A percentile compares a stretch with the other conserved stretches of the same genome.
Conservation (phyloP, 2,113 vertebrate genomes). For the Tragelaphus buxtoni region DNA sequence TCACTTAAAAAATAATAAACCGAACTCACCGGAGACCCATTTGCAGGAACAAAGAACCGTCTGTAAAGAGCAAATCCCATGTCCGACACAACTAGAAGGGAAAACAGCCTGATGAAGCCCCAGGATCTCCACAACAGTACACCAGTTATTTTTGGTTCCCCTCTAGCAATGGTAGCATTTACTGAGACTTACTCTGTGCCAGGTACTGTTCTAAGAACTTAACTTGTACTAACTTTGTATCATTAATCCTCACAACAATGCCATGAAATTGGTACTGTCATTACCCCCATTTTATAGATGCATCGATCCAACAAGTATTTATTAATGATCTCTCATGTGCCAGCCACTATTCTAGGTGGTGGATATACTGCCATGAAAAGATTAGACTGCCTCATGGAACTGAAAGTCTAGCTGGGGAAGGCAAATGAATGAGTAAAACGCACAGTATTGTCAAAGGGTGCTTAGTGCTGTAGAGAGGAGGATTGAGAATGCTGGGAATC, state of each 20-base stretch:
- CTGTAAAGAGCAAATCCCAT: slow-evolving; percentile 92
- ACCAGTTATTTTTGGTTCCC: not conserved
- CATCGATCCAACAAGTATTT: not conserved
- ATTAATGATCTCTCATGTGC: not conserved
- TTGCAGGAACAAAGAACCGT: slow-evolving; percentile 81
- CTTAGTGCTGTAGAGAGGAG: not conserved
- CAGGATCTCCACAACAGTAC: not conserved
- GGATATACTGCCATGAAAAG: not conserved
- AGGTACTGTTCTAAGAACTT: not conserved
- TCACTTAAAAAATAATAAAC: not conserved
- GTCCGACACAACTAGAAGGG: slow-evolving; percentile 84
- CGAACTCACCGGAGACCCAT: slow-evolving; percentile 75
- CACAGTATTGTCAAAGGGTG: not conserved
- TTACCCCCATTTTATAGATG: not conserved
- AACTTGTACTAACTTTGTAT: not conserved
- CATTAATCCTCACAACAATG: not conserved
- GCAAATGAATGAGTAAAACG: not conserved
- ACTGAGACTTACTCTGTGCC: not conserved
- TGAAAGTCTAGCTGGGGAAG: not conserved
- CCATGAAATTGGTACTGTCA: not conserved
- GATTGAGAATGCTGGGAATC: not conserved
- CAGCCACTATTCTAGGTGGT: not conserved
- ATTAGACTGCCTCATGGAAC: not conserved
- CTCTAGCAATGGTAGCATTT: not conserved
- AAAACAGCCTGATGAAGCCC: slow-evolving; percentile 52